Evolutionary conservation across 2,797 vertebrate genomes (phyloP), one percentile per base, ranked within the genome.

Genomic region (Phaenicophaeus curvirostris): DNA sequence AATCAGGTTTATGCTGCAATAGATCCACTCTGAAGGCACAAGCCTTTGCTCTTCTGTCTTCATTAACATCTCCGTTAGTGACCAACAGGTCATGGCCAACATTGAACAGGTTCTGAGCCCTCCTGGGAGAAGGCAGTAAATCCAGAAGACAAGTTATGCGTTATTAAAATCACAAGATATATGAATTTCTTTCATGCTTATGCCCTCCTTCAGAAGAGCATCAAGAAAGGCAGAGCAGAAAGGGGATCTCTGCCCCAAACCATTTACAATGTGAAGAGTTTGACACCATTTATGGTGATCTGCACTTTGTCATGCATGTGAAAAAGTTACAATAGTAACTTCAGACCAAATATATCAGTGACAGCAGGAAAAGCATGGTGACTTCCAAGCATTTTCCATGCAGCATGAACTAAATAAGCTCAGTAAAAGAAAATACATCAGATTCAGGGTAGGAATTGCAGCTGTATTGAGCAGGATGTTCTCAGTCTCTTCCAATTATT

Each of bases 401-500:
- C n/a, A 67, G 13, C 68, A 67, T 61, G 65, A 87, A 87, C 48
- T n/a, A 82, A 82, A 93, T 17, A 14, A 63, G 28, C 63, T 94
- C 18, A 51, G 77, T 74, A 46, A 95, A 84, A 63, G 89, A 74
- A 96, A 95, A 62, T 11, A 87, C 76, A 77, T 2, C n/a, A 67
- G 16, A 58, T 51, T 51, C 30, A 30, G 59, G 63, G 33, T 9
- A 33, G 9, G 25, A 67, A 76, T 16, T 28, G 44, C 78, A 92
- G 44, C 78, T 79, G 23, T 27, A 33, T 42, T 44, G 87, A 94
- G 78, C 35, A 77, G 72, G 75, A 57, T 93, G 89, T 44, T 76
- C 59, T 55, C 71, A 59, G 71, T 93, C 81, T 89, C 81, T 44
- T 90, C 78, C 84, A 90, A 79, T 89, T 93, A 91, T 71, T 91